phyloP scores from a whole-genome alignment of 2,113 vertebrate genomes.

The Epinephelus fuscoguttatus region DNA sequence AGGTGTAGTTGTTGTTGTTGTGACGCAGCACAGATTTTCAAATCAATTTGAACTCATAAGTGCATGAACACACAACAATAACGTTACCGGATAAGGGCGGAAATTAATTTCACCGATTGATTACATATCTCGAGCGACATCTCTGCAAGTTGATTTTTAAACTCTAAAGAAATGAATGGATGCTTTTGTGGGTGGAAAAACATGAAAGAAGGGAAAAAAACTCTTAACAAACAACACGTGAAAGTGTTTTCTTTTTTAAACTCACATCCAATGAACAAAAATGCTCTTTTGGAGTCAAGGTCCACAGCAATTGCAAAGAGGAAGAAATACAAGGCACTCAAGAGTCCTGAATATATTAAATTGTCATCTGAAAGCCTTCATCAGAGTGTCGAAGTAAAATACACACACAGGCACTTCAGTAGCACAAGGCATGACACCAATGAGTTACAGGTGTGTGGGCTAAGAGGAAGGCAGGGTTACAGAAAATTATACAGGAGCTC shows the following conservation, averaged over 20 bases:
- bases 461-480: neutral
- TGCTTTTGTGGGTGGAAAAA: neutral
- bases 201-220: neutral
- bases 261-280: neutral
- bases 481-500: neutral
- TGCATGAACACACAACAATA: slow-evolving; percentile 3
- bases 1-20: neutral
- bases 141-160: neutral
- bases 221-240: neutral
- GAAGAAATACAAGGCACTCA: neutral
- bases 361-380: neutral
- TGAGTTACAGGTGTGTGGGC: neutral
- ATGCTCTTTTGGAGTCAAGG: neutral
- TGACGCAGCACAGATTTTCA: neutral
- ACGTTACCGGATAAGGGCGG: fast-evolving
- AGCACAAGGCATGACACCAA: neutral
- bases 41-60: neutral
- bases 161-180: neutral
- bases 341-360: neutral
- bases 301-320: neutral
- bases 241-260: neutral
- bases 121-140: neutral
- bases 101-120: neutral
- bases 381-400: neutral
- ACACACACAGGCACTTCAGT: neutral